Percentiles rank a stretch among this genome's conserved stretches.
Conservation (phyloP, 1,140 invertebrate genomes). For the Aphelinus certus region DNA sequence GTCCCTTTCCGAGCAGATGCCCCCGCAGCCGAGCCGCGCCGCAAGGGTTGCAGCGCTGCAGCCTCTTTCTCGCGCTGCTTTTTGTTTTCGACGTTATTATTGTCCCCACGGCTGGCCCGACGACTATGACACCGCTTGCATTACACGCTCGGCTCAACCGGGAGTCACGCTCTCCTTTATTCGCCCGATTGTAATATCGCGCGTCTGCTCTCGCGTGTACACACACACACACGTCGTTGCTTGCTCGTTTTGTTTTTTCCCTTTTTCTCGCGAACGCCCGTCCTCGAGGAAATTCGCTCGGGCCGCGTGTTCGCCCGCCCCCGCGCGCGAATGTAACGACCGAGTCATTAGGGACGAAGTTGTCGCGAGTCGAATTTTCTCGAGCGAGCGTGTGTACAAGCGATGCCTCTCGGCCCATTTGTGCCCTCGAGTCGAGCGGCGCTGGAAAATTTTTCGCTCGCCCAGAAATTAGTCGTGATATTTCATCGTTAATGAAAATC, state of each 20-base stretch:
- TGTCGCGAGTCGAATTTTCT: no score
- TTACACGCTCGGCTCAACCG: neutral
- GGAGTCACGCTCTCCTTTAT: neutral
- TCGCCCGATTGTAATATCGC: neutral
- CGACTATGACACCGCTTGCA: neutral
- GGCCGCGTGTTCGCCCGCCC: no score
- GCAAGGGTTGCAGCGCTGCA: constrained; percentile 54
- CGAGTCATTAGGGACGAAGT: no score
- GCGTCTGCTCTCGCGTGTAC: no score
- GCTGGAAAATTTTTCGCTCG: no score
- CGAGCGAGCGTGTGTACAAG: no score
- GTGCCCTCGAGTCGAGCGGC: no score
- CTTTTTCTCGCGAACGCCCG: constrained; percentile 16
- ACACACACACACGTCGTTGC: no score
- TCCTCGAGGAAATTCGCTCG: no score
- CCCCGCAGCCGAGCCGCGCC: constrained; percentile 29
- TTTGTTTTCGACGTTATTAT: constrained; percentile 62
- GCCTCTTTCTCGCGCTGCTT: constrained; percentile 19
- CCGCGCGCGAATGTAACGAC: no score
- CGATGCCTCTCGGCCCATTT: no score
- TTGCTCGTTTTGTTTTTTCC: neutral
- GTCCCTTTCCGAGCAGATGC: constrained; percentile 55
- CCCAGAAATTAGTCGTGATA: constrained; percentile 37
- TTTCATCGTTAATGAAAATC: constrained; percentile 45
- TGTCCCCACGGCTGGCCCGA: constrained; percentile 42